phyloP scores from a whole-genome alignment of 2,113 vertebrate genomes.

The Mastomys natalensis region DNA sequence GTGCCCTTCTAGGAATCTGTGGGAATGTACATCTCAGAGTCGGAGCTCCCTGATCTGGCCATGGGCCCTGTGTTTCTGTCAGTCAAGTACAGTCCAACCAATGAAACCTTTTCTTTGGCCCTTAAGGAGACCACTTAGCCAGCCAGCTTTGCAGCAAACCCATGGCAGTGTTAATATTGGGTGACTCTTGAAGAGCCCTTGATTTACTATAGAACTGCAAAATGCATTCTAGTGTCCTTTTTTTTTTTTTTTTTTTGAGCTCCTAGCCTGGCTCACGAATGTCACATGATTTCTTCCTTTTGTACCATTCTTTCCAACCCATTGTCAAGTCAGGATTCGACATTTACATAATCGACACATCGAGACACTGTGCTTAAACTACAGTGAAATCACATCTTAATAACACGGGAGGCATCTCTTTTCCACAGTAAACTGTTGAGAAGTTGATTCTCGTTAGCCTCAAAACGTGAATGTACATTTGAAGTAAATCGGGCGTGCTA shows the following conservation, averaged over 20 bases:
- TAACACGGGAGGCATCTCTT: background rate
- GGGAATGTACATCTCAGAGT: background rate
- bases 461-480: constrained; percentile 50
- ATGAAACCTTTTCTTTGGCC: background rate
- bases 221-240: constrained; percentile 46
- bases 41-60: background rate
- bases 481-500: constrained; percentile 41
- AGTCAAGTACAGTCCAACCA: background rate
- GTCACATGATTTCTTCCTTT: background rate
- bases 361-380: constrained; percentile 60
- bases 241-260: too few relatives aligned
- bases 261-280: constrained; percentile 34
- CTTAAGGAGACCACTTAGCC: background rate
- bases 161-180: background rate
- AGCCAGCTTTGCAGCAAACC: background rate
- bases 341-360: constrained; percentile 55
- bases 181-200: background rate
- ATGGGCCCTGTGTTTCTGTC: fast-evolving
- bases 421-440: constrained; percentile 37
- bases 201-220: constrained; percentile 26
- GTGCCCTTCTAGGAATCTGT: background rate
- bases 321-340: background rate
- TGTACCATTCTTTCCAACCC: background rate
- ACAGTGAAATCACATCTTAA: constrained; percentile 61
- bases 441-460: constrained; percentile 56